Evolutionary conservation across 2,888 invertebrate species (phyloP).

Genomic region (Tiphia femorata): DNA sequence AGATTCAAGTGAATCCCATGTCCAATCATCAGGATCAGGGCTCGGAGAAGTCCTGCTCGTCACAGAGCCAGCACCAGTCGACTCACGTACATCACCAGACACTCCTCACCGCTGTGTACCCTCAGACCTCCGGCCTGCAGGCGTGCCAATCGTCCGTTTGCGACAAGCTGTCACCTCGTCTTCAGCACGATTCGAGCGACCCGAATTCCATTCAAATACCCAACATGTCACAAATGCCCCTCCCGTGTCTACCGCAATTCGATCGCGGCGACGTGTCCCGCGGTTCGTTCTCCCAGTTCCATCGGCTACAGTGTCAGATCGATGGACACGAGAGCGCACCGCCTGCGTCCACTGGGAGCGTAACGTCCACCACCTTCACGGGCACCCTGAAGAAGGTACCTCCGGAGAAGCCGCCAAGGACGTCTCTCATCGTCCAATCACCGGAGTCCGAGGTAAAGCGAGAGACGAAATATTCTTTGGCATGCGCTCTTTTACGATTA

Average conservation of each 20-base stretch:
- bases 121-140: slow-evolving; percentile 43
- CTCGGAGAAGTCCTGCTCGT: slow-evolving; percentile 37
- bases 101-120: slow-evolving; percentile 44
- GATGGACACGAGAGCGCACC: slow-evolving; percentile 46
- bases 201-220: slow-evolving; percentile 52
- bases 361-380: slow-evolving; percentile 47
- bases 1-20: slow-evolving; percentile 43
- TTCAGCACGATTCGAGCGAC: slow-evolving; percentile 52
- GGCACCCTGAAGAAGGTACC: slow-evolving; percentile 66
- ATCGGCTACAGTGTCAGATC: slow-evolving; percentile 54
- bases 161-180: slow-evolving; percentile 61
- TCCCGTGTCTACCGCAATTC: slow-evolving; percentile 60
- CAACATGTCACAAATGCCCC: slow-evolving; percentile 60
- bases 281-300: slow-evolving; percentile 55
- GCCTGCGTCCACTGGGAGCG: slow-evolving; percentile 14
- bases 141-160: slow-evolving; percentile 50
- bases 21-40: slow-evolving; percentile 50
- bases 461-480: neutral
- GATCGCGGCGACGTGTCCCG: slow-evolving; percentile 59
- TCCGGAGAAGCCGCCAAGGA: slow-evolving; percentile 66
- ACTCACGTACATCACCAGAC: slow-evolving; percentile 49
- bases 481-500: neutral
- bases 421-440: slow-evolving; percentile 64
- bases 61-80: slow-evolving; percentile 44
- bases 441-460: slow-evolving; percentile 65